Percentiles rank a stretch among this genome's conserved stretches.
Conservation (phyloP, 2,797 vertebrate species). For the Platalea minor region DNA sequence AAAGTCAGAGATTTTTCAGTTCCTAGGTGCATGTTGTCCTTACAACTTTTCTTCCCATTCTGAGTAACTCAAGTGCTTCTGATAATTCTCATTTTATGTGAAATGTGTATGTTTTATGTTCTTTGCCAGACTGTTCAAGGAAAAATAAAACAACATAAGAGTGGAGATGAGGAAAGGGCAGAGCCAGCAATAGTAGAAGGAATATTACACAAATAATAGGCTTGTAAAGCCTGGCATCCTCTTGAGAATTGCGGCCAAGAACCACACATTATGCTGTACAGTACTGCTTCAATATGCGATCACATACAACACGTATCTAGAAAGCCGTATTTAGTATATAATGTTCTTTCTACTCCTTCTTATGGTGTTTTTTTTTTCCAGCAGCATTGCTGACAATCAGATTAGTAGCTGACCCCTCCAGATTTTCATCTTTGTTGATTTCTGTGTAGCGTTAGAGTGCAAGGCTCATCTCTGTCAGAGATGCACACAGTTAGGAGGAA, state of each 20-base stretch:
- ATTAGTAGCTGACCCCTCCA: background rate
- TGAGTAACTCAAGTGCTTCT: background rate
- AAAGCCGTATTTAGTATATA: constrained; percentile 11
- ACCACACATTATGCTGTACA: background rate
- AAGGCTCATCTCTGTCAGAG: background rate
- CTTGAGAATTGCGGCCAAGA: background rate
- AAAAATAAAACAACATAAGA: background rate
- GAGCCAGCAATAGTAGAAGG: background rate
- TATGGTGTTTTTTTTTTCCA: background rate
- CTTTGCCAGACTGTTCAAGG: background rate
- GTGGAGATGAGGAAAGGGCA: background rate
- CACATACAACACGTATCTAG: background rate
- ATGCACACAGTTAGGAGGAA: background rate
- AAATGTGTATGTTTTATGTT: background rate
- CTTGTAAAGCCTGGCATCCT: background rate
- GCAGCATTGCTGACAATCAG: background rate
- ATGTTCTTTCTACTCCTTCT: background rate
- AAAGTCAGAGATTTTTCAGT: background rate
- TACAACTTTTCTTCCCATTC: background rate
- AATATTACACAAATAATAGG: constrained; percentile 43
- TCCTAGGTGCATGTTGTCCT: background rate
- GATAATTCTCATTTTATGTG: background rate
- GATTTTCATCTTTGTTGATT: background rate
- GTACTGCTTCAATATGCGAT: background rate
- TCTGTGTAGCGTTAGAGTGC: background rate